Evolutionary conservation across 2,888 invertebrate species (phyloP).

Genomic region (Stenoptilia bipunctidactyla): DNA sequence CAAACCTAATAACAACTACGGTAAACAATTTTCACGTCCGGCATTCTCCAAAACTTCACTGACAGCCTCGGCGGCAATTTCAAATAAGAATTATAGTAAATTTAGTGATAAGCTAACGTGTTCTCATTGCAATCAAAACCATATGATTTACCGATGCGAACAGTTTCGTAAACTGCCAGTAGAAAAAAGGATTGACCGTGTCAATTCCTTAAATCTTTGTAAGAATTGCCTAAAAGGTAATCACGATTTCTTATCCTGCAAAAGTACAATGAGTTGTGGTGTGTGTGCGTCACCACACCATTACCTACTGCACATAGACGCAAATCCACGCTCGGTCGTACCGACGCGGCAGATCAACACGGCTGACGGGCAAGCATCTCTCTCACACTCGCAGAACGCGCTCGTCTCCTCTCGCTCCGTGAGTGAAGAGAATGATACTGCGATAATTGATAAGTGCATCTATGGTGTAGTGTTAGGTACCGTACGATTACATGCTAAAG

Average conservation of each 20-base stretch:
- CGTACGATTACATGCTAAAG: not conserved
- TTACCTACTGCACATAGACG: slow-evolving; percentile 3
- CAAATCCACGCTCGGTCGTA: not conserved
- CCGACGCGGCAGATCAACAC: not conserved
- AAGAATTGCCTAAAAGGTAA: not conserved
- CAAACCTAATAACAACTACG: not conserved
- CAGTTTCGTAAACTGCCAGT: too few species aligned
- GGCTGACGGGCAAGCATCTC: not conserved
- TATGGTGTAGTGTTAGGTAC: slow-evolving; percentile 3
- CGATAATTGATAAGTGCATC: not conserved
- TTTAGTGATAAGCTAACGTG: not conserved
- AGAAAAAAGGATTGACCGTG: not conserved
- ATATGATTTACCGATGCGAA: not conserved
- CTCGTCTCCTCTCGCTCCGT: not conserved
- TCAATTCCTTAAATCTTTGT: not conserved
- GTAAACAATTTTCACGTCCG: not conserved
- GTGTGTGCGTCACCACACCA: slow-evolving; percentile 4
- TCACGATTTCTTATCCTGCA: not conserved
- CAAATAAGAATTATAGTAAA: slow-evolving; percentile 1
- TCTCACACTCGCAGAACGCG: not conserved
- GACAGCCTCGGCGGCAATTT: not conserved
- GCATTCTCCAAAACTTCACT: not conserved
- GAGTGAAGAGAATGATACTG: not conserved
- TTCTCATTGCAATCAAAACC: not conserved
- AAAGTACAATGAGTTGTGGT: not conserved